Percentiles rank a stretch among this genome's conserved stretches.
Conservation (phyloP, 2,888 invertebrate genomes). For the Mylabris sibirica region DNA sequence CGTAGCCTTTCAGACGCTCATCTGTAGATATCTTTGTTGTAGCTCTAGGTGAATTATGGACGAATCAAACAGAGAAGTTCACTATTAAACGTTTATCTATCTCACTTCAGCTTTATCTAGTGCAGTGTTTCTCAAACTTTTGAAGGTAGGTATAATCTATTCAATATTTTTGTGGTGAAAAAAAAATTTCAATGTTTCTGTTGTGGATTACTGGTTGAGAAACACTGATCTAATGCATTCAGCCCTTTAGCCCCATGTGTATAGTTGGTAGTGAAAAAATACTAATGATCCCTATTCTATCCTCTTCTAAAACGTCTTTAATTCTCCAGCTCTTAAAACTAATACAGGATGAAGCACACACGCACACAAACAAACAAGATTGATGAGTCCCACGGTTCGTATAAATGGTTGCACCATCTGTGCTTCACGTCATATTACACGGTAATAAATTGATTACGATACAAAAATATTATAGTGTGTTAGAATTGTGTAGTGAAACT, state of each 20-base stretch:
- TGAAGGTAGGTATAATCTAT: no score
- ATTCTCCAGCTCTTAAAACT: slow-evolving; percentile 20
- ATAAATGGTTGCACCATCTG: slow-evolving; percentile 58
- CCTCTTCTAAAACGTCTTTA: neutral
- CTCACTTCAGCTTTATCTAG: no score
- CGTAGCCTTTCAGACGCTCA: no score
- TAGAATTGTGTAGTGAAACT: neutral
- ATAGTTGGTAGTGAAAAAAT: neutral
- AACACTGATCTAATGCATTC: neutral
- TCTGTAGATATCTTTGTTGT: no score
- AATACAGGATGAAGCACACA: slow-evolving; percentile 32
- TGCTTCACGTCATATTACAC: slow-evolving; percentile 56
- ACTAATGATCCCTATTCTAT: neutral
- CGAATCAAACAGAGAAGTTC: neutral
- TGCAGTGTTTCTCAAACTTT: no score
- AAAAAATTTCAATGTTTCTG: no score
- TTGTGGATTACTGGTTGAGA: no score
- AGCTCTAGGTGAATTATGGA: no score
- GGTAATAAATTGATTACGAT: slow-evolving; percentile 57
- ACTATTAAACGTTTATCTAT: no score
- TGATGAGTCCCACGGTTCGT: slow-evolving; percentile 56
- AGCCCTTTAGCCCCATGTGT: neutral
- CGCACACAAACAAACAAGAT: slow-evolving; percentile 43
- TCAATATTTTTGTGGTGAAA: no score
- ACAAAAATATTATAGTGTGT: slow-evolving; percentile 45